phyloP scores from a whole-genome alignment of 2,797 vertebrate genomes.

The Hippopotamyrus pictus region DNA sequence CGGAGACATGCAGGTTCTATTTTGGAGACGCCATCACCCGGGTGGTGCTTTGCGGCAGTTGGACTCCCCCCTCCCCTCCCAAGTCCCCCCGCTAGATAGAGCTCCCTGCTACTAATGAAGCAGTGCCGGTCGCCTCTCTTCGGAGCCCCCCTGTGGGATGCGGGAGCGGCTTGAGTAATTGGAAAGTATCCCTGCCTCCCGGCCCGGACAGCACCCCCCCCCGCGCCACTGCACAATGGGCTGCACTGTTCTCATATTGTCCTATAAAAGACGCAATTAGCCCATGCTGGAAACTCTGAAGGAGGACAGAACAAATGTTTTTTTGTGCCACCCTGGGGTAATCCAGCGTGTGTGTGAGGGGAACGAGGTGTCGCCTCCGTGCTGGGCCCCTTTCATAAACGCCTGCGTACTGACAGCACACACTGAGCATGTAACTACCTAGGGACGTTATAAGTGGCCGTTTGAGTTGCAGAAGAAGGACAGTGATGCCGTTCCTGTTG shows the following conservation, averaged over 20 bases:
- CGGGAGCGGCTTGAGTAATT: conserved; percentile 55
- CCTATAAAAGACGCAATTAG: conserved; percentile 40
- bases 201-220: conserved; percentile 38
- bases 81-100: conserved; percentile 28
- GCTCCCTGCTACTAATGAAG: conserved; percentile 55
- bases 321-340: conserved; percentile 10
- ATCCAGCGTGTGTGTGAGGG: conserved; percentile 24
- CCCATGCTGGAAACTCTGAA: conserved; percentile 18
- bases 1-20: conserved; percentile 47
- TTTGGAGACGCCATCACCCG: conserved; percentile 34
- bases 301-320: conserved; percentile 26
- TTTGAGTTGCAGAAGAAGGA: conserved; percentile 9
- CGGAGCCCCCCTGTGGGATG: conserved; percentile 45
- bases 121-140: conserved; percentile 48
- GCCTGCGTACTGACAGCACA: conserved; percentile 10
- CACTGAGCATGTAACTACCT: conserved; percentile 19
- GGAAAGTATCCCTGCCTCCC: conserved; percentile 58
- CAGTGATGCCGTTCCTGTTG: background rate
- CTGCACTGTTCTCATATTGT: conserved; percentile 38
- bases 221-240: conserved; percentile 28
- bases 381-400: conserved; percentile 22
- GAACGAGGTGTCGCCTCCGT: background rate
- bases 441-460: conserved; percentile 19
- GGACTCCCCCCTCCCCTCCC: background rate
- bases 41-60: background rate